Base-by-base conservation (phyloP, 2,888 invertebrate genomes). In the Pharmacophagus antenor region DNA sequence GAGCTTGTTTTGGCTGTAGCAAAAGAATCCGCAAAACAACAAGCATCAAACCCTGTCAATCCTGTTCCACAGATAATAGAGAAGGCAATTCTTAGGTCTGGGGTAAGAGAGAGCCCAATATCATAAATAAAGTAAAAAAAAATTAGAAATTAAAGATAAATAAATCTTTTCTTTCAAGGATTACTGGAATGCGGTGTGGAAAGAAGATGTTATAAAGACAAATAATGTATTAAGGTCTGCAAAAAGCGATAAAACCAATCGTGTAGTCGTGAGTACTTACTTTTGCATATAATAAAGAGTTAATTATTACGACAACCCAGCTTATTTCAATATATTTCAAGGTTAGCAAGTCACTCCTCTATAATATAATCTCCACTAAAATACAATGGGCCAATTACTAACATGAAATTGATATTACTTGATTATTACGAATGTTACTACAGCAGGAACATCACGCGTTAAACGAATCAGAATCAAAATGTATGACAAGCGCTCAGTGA, bases 131-230 rank as follows among this genome's bases (percentile, higher is more conserved):
- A 1, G 2, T 8, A 25, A 4, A n/a, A 49, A 15, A 25, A 17
- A 5, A 21, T 8, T 23, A 17, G 7, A 8, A 23, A 17, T 18
- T 42, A n/a, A 42, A 27, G 27, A 17, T 42, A 4, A 31, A 4
- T 7, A 17, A 42, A 15, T 42, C n/a, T 49, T 1, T 49, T 20
- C 63, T 66, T 62, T 63, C 44, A 62, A 87, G 86, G 67, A 84
- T 47, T 86, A 80, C 62, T 86, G 85, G 86, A 74, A 86, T 57
- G 67, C 66, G 7, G 72, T 82, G 0, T 82, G 83, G 82, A 74
- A 72, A 58, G 85, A 86, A 69, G 78, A 83, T 1, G 70, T 79
- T 0, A 64, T 77, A 42, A 73, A 79, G 0, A 65, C 68, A 18
- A 55, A 18, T 17, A 56, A 65, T 18, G 25, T 64, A 0, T 56